phyloP scores from a whole-genome alignment of 2,888 invertebrate species.

The Eupithecia subfuscata region DNA sequence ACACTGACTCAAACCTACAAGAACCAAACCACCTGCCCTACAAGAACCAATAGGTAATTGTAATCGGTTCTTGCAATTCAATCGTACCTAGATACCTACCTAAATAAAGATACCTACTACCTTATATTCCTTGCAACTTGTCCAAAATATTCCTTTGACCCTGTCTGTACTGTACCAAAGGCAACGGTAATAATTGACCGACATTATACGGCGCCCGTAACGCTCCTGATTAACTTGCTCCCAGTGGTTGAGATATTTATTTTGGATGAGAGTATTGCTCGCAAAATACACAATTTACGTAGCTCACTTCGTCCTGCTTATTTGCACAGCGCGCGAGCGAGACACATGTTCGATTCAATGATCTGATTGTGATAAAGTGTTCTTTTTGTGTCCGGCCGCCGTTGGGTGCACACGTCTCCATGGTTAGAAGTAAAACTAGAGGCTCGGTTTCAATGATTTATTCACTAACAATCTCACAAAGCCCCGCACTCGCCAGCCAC shows the following conservation, averaged over 20 bases:
- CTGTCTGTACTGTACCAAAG: neutral
- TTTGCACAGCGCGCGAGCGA: slow-evolving; percentile 49
- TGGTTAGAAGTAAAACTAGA: slow-evolving; percentile 44
- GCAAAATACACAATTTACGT: slow-evolving; percentile 29
- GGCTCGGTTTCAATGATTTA: slow-evolving; percentile 66
- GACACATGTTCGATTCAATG: slow-evolving; percentile 54
- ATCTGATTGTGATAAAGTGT: slow-evolving; percentile 57
- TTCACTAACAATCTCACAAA: slow-evolving; percentile 68
- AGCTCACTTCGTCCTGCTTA: slow-evolving; percentile 44
- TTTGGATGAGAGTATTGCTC: slow-evolving; percentile 27
- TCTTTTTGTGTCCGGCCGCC: slow-evolving; percentile 49
- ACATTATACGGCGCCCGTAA: slow-evolving; percentile 3
- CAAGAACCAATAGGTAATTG: neutral
- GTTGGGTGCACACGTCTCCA: slow-evolving; percentile 43
- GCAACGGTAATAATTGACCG: slow-evolving; percentile 9
- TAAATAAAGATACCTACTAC: neutral
- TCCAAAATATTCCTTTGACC: slow-evolving; percentile 7
- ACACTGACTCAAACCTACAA: neutral
- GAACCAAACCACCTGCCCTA: neutral
- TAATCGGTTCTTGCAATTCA: neutral
- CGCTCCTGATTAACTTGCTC: slow-evolving; percentile 22
- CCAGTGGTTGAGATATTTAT: slow-evolving; percentile 22
- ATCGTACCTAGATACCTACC: neutral
- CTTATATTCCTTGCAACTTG: neutral
- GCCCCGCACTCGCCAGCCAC: slow-evolving; percentile 52